Percentiles rank a stretch among this genome's conserved stretches.
phyloP scores from a whole-genome alignment of 2,888 invertebrate genomes.

The Hypselothyrea guttata region DNA sequence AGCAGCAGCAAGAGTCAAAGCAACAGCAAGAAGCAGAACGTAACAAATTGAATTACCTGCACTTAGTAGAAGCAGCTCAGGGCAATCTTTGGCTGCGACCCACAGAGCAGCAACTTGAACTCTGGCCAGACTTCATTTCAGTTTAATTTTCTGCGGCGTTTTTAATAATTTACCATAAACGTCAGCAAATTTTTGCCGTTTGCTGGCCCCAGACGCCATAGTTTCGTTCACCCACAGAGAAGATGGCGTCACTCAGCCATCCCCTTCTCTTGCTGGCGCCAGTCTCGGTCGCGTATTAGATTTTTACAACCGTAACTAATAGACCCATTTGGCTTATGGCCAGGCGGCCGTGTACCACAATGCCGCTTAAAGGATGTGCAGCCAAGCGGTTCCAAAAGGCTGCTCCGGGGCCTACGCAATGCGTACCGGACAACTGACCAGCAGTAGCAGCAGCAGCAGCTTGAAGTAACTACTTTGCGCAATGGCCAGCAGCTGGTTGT shows the following conservation, averaged over 20 bases:
- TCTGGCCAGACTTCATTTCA: slow-evolving; percentile 50
- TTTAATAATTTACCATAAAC: slow-evolving; percentile 77
- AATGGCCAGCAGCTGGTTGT: slow-evolving; percentile 25
- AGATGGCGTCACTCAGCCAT: slow-evolving; percentile 30
- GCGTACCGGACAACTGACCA: slow-evolving; percentile 13
- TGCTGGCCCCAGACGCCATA: slow-evolving; percentile 30
- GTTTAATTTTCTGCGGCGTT: slow-evolving; percentile 67
- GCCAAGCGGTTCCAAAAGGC: slow-evolving; percentile 28
- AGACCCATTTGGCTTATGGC: slow-evolving; percentile 74
- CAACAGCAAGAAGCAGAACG: slow-evolving; percentile 15
- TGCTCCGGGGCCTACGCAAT: slow-evolving; percentile 4
- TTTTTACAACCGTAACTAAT: slow-evolving; percentile 77
- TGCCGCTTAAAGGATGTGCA: slow-evolving; percentile 34
- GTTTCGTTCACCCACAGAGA: slow-evolving; percentile 31
- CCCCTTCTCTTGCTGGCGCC: slow-evolving; percentile 51
- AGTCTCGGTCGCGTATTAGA: slow-evolving; percentile 66
- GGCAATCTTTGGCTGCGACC: slow-evolving; percentile 20
- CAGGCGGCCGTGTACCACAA: slow-evolving; percentile 39
- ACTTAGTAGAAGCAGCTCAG: slow-evolving; percentile 45
- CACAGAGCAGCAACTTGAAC: neutral
- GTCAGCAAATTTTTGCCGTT: slow-evolving; percentile 57
- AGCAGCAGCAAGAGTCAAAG: neutral
- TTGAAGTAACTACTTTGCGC: slow-evolving; percentile 71
- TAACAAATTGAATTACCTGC: slow-evolving; percentile 63
- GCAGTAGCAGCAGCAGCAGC: slow-evolving; percentile 44